Evolutionary conservation across 2,888 invertebrate species (phyloP).

Genomic region (Antitype chi): DNA sequence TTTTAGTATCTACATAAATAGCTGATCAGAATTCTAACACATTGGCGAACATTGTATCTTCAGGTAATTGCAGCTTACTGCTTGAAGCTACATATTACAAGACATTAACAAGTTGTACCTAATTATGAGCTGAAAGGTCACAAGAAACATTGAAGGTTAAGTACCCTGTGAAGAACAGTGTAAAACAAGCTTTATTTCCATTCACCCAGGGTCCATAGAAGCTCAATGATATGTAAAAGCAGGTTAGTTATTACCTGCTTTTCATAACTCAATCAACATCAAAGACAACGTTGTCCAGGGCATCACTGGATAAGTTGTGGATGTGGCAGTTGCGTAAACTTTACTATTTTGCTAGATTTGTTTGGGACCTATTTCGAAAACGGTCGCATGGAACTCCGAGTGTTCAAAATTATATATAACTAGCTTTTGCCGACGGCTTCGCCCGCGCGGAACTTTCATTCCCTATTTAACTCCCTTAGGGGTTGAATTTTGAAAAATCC

Average conservation of each 20-base stretch:
- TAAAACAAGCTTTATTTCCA: conserved; percentile 31
- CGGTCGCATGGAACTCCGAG: not conserved
- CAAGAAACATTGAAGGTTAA: conserved; percentile 53
- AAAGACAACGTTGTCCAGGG: not conserved
- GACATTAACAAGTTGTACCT: conserved; percentile 60
- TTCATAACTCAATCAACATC: conserved; percentile 50
- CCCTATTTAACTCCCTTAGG: too few relatives aligned
- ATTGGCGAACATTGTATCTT: conserved; percentile 50
- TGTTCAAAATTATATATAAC: too few relatives aligned
- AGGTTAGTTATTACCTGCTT: conserved; percentile 10
- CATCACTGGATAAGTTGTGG: not conserved
- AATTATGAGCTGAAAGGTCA: conserved; percentile 55
- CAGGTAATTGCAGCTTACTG: conserved; percentile 44
- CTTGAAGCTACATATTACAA: conserved; percentile 49
- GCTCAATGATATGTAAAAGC: not conserved
- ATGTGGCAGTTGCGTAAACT: not conserved
- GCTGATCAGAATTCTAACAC: conserved; percentile 41
- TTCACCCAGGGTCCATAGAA: not conserved
- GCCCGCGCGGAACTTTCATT: too few relatives aligned
- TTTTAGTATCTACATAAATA: conserved; percentile 40
- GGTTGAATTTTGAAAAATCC: too few relatives aligned
- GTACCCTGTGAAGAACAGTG: conserved; percentile 1
- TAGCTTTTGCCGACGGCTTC: too few relatives aligned
- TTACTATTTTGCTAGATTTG: not conserved
- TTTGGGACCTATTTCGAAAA: not conserved